These are phyloP conservation scores for Tyrannus savana DNA, from an alignment of 2,113 vertebrate species.

Conservation along the genomic window DNA sequence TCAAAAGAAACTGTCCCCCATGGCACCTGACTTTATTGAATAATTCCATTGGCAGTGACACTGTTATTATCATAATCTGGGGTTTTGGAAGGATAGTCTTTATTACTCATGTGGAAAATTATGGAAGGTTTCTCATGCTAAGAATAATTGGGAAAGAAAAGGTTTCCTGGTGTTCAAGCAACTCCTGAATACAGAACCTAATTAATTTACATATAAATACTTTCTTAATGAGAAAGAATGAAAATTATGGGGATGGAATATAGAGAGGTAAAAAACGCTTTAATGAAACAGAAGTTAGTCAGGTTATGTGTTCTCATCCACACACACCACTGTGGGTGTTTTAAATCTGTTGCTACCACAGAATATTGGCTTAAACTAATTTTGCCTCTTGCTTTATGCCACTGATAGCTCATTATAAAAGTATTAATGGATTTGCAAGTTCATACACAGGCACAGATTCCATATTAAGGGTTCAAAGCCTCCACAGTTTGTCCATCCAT, in stretches of 20 bases:
- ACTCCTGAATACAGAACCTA: background rate
- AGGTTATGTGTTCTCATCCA: background rate
- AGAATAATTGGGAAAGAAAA: conserved; percentile 23
- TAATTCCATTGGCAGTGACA: conserved; percentile 11
- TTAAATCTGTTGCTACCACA: background rate
- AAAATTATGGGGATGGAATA: background rate
- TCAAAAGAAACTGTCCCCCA: background rate
- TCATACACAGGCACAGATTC: background rate
- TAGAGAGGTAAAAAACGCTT: background rate
- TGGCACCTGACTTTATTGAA: background rate
- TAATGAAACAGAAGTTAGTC: background rate
- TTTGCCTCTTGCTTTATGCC: conserved; percentile 13
- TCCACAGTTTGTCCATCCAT: background rate
- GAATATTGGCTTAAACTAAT: background rate
- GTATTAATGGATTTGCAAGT: background rate
- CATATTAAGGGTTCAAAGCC: background rate
- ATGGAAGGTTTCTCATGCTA: background rate
- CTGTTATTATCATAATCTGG: background rate
- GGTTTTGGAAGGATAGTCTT: background rate
- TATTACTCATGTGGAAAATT: background rate
- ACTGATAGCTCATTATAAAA: background rate
- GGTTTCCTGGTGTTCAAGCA: background rate
- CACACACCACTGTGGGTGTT: background rate
- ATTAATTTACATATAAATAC: conserved; percentile 8
- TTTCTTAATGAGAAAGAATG: background rate